Evolutionary conservation across 2,797 vertebrate genomes (phyloP), one percentile per base, ranked within the genome.

Genomic region (Pantherophis vulpinus): DNA sequence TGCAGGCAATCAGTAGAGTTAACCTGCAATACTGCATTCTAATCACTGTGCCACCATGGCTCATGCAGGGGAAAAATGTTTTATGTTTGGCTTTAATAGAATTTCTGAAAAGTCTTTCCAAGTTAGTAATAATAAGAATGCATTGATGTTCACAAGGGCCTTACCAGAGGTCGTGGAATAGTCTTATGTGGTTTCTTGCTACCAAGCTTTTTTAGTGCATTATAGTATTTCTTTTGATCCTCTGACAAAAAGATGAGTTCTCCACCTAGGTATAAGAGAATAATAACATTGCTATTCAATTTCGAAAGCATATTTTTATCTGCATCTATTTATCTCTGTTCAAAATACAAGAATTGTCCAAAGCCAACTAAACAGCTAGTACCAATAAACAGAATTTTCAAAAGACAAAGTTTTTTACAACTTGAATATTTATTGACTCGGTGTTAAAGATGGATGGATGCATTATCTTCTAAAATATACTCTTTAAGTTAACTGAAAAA

Each of bases 141-240:
- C 59, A 70, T 3, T 87, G 86, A 42, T 90, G 89, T 55, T 92
- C 20, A 29, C 90, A 1, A 61, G 32, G 55, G 2, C 95, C 98
- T 97, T 89, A 98, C 98, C 97, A 32, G 86, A 61, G 98, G 98
- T 61, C 96, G 97, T 95, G 98, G 98, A 93, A 98, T 96, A 20
- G 97, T 97, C 92, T 96, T 98, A 88, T 97, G 96, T 93, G 98
- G 98, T 91, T 98, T 98, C 95, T 98, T 98, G 90, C 96, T 97
- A 95, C 97, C 97, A 92, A 98, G 95, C 90, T 98, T 98, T 95
- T 97, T 98, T 94, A 98, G 96, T 56, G 98, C 98, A 91, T 96
- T 98, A 54, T 98, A 98, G 88, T 98, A 98, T 93, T 98, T 98
- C 92, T 97, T 98, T 96, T 98, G 98, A 91, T 98, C 98, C 61